Evolutionary conservation across 2,113 vertebrate genomes (phyloP).

Genomic region (Romanogobio albipinnatus): DNA sequence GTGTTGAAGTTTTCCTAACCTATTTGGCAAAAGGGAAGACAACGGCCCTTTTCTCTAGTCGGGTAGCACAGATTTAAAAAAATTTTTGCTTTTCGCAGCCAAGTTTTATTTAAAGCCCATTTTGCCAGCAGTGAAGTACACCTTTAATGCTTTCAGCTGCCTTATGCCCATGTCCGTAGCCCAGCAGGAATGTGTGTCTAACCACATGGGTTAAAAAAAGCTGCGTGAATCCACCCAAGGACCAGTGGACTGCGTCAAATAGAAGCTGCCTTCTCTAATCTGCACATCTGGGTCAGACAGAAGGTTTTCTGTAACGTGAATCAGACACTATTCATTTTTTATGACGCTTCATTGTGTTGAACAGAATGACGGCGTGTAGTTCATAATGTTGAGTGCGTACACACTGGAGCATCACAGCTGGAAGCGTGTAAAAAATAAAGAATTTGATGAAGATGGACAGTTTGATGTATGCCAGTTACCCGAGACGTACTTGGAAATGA

Average conservation of each 20-base stretch:
- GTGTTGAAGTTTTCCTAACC: too few relatives aligned
- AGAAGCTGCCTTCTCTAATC: slow-evolving; percentile 33
- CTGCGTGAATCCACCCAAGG: slow-evolving; percentile 37
- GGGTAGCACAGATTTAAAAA: too few relatives aligned
- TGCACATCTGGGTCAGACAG: slow-evolving; percentile 54
- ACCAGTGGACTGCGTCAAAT: background rate
- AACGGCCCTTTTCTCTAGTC: too few relatives aligned
- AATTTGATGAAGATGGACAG: background rate
- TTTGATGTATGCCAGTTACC: background rate
- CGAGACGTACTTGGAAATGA: background rate
- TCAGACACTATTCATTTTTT: slow-evolving; percentile 26
- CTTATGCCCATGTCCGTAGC: slow-evolving; percentile 9
- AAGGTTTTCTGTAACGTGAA: slow-evolving; percentile 24
- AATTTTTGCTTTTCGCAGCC: too few relatives aligned
- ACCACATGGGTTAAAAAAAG: slow-evolving; percentile 49
- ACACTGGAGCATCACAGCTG: background rate
- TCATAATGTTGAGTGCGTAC: background rate
- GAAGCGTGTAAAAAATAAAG: background rate
- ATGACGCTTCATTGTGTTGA: slow-evolving; percentile 30
- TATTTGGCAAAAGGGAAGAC: too few relatives aligned
- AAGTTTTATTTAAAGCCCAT: too few relatives aligned
- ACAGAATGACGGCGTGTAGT: background rate
- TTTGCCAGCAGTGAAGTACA: too few relatives aligned
- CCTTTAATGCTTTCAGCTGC: background rate
- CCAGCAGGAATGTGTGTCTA: slow-evolving; percentile 16